A percentile compares a stretch with the other conserved stretches of the same genome.
Conservation (phyloP, 2,113 vertebrate species). For the Neoarius graeffei region DNA sequence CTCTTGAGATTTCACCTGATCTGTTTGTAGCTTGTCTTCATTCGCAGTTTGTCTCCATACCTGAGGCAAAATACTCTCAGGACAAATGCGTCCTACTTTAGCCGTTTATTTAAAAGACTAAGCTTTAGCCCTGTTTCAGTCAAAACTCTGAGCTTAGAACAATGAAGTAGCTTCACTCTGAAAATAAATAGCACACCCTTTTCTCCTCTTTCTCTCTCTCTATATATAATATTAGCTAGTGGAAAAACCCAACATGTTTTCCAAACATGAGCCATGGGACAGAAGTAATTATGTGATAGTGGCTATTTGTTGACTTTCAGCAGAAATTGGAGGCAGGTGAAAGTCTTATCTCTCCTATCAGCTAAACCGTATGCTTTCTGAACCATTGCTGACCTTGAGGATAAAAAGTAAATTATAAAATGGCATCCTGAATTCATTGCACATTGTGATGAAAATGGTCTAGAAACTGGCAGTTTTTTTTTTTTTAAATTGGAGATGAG, state of each 20-base stretch:
- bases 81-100: neutral
- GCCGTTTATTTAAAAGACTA: neutral
- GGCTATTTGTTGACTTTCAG: conserved; percentile 15
- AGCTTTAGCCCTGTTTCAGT: neutral
- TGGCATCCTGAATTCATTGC: neutral
- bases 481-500: neutral
- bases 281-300: conserved; percentile 49
- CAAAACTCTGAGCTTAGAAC: neutral
- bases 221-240: neutral
- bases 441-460: neutral
- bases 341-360: conserved; percentile 39
- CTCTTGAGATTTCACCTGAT: neutral
- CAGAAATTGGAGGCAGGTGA: neutral
- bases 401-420: conserved; percentile 2
- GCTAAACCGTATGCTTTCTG: neutral
- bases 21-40: neutral
- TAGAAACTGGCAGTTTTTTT: neutral
- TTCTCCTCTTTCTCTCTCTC: neutral
- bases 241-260: neutral
- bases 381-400: conserved; percentile 12
- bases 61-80: neutral
- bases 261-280: conserved; percentile 10
- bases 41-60: neutral
- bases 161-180: neutral
- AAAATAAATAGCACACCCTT: neutral